phyloP scores from a whole-genome alignment of 2,113 vertebrate species.

The Noturus placidus region DNA sequence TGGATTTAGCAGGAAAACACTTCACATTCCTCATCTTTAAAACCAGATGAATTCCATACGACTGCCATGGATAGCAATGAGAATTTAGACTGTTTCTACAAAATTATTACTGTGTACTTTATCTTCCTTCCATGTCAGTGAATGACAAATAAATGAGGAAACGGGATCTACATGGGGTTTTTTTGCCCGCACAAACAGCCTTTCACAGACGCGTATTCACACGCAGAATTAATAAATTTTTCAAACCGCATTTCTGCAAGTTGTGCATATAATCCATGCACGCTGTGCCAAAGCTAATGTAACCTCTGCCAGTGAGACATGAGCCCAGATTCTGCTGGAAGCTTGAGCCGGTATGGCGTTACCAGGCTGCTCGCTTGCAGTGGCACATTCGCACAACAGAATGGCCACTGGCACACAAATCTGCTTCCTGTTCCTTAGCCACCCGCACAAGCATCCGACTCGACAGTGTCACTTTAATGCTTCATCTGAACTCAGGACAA shows the following conservation, averaged over 20 bases:
- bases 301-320: conserved; percentile 42
- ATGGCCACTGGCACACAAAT: conserved; percentile 19
- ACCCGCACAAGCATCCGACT: conserved; percentile 28
- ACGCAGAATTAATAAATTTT: conserved; percentile 24
- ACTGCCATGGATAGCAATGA: background rate
- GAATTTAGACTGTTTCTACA: background rate
- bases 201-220: conserved; percentile 10
- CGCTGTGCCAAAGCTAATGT: conserved; percentile 3
- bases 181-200: conserved; percentile 32
- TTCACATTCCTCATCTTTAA: conserved; percentile 8
- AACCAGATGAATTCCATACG: background rate
- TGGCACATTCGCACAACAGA: conserved; percentile 45
- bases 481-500: conserved; percentile 16
- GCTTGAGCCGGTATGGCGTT: conserved; percentile 21
- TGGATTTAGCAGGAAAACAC: conserved; percentile 6
- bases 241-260: conserved; percentile 35
- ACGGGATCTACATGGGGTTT: conserved; percentile 4
- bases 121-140: background rate
- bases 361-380: conserved; percentile 31
- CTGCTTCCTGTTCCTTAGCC: conserved; percentile 32
- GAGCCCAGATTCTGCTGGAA: conserved; percentile 38
- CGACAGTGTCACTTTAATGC: background rate
- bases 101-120: conserved; percentile 28
- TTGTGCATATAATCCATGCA: conserved; percentile 23
- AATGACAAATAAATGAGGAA: conserved; percentile 27